Evolutionary conservation across 2,113 vertebrate genomes (phyloP).

Genomic region (Alligator mississippiensis): DNA sequence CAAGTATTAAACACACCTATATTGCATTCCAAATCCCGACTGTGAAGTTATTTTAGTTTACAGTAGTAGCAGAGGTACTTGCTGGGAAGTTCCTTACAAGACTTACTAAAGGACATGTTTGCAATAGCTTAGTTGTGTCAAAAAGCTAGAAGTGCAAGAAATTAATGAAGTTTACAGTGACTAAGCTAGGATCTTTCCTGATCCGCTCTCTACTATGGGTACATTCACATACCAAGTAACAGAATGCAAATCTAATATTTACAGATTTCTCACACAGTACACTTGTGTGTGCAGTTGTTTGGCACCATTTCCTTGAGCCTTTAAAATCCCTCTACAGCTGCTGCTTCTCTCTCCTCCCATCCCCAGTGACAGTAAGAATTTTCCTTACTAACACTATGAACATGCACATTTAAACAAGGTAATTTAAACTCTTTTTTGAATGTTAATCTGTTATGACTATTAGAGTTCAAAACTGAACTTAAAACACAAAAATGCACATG

Average conservation of each 20-base stretch:
- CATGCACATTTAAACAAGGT: neutral
- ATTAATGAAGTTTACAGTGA: neutral
- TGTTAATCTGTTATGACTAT: conserved; percentile 5
- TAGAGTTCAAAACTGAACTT: conserved; percentile 30
- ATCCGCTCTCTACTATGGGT: neutral
- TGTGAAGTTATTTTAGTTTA: neutral
- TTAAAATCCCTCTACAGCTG: neutral
- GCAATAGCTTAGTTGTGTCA: neutral
- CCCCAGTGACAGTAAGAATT: neutral
- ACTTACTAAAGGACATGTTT: neutral
- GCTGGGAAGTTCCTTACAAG: neutral
- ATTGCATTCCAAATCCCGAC: neutral
- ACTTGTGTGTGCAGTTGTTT: neutral
- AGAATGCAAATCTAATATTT: neutral
- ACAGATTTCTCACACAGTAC: neutral
- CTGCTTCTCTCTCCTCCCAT: neutral
- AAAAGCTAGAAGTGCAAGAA: neutral
- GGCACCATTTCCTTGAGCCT: neutral
- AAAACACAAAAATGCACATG: neutral
- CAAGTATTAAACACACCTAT: conserved; percentile 9
- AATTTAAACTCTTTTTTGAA: neutral
- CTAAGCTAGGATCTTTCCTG: neutral
- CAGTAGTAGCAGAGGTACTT: neutral
- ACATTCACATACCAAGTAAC: neutral
- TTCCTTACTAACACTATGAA: neutral